A percentile compares a stretch with the other conserved stretches of the same genome.
Evolutionary conservation across 2,113 vertebrate species (phyloP).

Genomic region (Stigmatopora argus): DNA sequence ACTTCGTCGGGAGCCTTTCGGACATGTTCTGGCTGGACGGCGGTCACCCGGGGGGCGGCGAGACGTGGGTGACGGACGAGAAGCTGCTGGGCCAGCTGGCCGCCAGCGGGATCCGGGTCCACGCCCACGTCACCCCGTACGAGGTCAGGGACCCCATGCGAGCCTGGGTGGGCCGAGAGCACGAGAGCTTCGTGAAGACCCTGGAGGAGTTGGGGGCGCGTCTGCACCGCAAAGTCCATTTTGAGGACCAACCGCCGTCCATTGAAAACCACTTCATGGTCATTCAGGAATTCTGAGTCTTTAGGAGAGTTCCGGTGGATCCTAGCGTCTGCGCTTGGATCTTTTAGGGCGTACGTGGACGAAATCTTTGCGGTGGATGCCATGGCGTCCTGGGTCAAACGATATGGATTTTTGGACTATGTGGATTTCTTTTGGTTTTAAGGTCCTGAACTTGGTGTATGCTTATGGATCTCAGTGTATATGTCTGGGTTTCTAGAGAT

Average conservation of each 20-base stretch:
- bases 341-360: background rate
- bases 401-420: no score
- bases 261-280: conserved; percentile 95
- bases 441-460: no score
- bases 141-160: conserved; percentile 91
- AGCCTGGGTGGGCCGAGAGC: conserved; percentile 93
- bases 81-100: conserved; percentile 79
- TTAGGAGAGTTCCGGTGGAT: background rate
- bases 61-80: conserved; percentile 89
- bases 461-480: no score
- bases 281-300: conserved; percentile 76
- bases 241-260: conserved; percentile 80
- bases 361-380: no score
- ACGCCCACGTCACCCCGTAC: conserved; percentile 91
- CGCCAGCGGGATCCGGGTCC: conserved; percentile 76
- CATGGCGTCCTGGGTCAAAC: no score
- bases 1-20: conserved; percentile 76
- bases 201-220: conserved; percentile 80
- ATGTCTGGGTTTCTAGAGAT: no score
- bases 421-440: no score
- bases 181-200: conserved; percentile 79
- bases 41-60: conserved; percentile 89
- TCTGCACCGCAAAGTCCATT: conserved; percentile 82
- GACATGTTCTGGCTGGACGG: conserved; percentile 96
- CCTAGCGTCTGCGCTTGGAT: background rate